phyloP scores from a whole-genome alignment of 2,888 invertebrate species.

The Diaperis boleti region DNA sequence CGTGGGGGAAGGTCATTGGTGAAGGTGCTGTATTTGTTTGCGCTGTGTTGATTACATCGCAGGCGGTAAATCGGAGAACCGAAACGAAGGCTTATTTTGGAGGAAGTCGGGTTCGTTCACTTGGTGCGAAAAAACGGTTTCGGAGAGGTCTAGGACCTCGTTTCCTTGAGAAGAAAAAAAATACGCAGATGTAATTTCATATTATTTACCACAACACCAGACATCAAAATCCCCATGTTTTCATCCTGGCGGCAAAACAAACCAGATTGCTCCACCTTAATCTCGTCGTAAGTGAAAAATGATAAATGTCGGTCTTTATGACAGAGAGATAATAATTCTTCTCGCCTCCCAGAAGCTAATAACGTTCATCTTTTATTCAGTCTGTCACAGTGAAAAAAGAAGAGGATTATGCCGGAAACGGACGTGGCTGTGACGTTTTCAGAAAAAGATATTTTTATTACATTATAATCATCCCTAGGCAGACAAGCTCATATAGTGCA shows the following conservation, averaged over 20 bases:
- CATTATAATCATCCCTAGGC: too few relatives aligned
- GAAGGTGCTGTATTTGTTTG: background rate
- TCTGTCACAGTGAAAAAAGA: too few relatives aligned
- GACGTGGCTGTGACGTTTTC: too few relatives aligned
- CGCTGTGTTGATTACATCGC: too few relatives aligned
- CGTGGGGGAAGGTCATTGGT: slow-evolving; percentile 3
- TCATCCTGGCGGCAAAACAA: background rate
- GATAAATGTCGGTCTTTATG: background rate
- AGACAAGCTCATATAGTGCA: too few relatives aligned
- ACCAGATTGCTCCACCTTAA: background rate
- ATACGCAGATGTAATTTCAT: background rate
- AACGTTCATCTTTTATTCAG: background rate
- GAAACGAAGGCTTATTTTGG: too few relatives aligned
- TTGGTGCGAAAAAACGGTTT: background rate
- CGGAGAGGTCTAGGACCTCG: background rate
- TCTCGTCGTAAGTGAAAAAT: background rate
- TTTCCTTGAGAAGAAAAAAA: background rate
- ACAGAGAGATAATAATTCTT: background rate
- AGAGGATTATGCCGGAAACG: too few relatives aligned
- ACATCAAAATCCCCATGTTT: background rate
- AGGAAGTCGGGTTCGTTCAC: background rate
- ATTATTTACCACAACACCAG: background rate
- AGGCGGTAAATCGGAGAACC: too few relatives aligned
- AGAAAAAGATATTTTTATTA: too few relatives aligned
- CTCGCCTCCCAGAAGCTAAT: background rate